Conservation (phyloP, 2,113 vertebrate genomes). For the Alosa alosa region DNA sequence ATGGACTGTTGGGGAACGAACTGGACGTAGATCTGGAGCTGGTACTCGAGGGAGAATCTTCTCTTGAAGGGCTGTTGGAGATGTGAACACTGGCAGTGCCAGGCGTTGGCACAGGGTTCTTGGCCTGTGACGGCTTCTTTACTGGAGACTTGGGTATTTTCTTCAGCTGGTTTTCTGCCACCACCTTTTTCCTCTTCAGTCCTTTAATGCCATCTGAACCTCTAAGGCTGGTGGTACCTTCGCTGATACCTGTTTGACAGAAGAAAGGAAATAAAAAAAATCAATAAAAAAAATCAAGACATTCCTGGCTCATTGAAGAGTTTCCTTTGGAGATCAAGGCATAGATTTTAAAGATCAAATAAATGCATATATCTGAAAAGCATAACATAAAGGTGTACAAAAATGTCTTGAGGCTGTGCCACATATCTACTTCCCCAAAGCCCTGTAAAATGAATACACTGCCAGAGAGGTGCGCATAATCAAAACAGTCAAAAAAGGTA, state of each 20-base stretch:
- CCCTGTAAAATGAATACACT: not conserved
- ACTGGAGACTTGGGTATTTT: conserved; percentile 96
- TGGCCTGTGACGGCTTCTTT: conserved; percentile 82
- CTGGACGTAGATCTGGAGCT: conserved; percentile 57
- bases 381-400: not conserved
- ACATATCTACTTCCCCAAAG: not conserved
- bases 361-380: not conserved
- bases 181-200: conserved; percentile 95
- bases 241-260: conserved; percentile 72
- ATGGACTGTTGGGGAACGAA: conserved; percentile 33
- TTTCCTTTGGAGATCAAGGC: not conserved
- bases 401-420: not conserved
- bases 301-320: not conserved
- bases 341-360: not conserved
- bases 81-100: conserved; percentile 48
- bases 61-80: conserved; percentile 57
- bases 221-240: conserved; percentile 72
- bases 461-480: not conserved
- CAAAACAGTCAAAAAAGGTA: not conserved
- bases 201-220: conserved; percentile 84
- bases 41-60: conserved; percentile 50
- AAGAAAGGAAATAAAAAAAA: conserved; percentile 36
- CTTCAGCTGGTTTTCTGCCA: conserved; percentile 89
- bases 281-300: too few relatives aligned
- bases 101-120: conserved; percentile 62